Conservation (phyloP, 1,140 invertebrate species). For the Kradibia gibbosae region DNA sequence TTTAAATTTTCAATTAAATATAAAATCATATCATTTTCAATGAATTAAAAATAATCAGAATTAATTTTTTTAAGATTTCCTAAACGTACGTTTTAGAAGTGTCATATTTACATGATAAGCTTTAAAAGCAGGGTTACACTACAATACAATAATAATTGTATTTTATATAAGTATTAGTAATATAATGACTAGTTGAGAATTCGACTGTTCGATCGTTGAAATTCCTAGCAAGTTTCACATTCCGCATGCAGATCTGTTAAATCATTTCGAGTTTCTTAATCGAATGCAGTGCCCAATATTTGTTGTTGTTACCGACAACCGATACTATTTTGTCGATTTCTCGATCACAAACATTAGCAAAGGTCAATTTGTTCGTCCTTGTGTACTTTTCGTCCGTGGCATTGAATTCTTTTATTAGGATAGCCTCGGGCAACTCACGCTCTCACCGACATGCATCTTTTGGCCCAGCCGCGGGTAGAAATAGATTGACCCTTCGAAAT, state of each 20-base stretch:
- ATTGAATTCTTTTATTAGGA: slow-evolving; percentile 60
- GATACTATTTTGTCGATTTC: neutral
- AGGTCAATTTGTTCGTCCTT: neutral
- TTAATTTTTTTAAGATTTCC: no score
- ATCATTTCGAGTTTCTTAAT: neutral
- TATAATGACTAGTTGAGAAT: no score
- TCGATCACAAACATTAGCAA: neutral
- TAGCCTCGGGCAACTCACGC: neutral
- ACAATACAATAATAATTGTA: no score
- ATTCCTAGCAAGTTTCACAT: no score
- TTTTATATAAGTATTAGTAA: no score
- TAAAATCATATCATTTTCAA: no score
- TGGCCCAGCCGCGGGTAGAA: neutral
- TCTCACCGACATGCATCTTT: neutral
- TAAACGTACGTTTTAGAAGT: no score
- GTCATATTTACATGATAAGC: no score
- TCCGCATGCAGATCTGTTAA: neutral
- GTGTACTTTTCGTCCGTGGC: slow-evolving; percentile 36
- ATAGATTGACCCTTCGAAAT: neutral
- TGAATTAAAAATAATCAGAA: no score
- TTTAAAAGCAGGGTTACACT: no score
- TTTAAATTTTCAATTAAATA: no score
- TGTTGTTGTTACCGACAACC: neutral
- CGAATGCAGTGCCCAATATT: neutral
- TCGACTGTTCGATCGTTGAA: no score